Percentiles rank a stretch among this genome's conserved stretches.
Conservation (phyloP, 2,113 vertebrate species). For the Ailurus styani region DNA sequence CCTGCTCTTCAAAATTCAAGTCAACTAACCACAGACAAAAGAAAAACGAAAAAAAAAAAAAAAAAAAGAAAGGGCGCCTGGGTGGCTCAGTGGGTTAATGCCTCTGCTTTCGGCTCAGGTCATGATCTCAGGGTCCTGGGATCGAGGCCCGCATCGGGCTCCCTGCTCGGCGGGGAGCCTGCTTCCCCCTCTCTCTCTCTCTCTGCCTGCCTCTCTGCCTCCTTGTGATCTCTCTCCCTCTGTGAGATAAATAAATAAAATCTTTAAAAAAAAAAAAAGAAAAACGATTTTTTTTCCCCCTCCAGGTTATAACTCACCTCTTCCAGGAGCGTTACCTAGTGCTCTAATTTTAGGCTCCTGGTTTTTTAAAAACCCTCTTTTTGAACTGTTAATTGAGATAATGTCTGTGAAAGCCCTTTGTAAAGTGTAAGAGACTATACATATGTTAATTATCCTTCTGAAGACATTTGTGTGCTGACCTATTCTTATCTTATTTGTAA, state of each 20-base stretch:
- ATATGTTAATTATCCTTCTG: slow-evolving; percentile 32
- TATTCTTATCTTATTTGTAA: slow-evolving; percentile 39
- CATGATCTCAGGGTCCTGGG: no score
- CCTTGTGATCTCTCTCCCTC: no score
- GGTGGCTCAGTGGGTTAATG: no score
- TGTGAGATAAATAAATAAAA: no score
- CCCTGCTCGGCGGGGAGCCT: no score
- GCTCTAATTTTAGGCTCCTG: neutral
- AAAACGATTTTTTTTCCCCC: neutral
- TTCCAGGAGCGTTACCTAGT: neutral
- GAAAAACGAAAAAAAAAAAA: neutral
- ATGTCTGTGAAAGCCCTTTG: neutral
- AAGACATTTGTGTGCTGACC: neutral
- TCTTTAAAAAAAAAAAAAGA: no score
- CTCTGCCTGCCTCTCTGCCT: no score
- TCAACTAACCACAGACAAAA: neutral
- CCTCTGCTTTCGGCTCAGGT: no score
- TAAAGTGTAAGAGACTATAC: slow-evolving; percentile 5
- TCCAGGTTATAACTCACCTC: neutral
- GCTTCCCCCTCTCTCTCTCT: no score
- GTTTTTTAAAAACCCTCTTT: neutral
- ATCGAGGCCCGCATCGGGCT: no score
- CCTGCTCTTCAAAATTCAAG: neutral
- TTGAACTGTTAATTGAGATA: slow-evolving; percentile 47
- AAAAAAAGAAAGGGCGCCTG: no score